Evolutionary conservation across 2,797 vertebrate species (phyloP).

Genomic region (Myiotriccus ornatus): DNA sequence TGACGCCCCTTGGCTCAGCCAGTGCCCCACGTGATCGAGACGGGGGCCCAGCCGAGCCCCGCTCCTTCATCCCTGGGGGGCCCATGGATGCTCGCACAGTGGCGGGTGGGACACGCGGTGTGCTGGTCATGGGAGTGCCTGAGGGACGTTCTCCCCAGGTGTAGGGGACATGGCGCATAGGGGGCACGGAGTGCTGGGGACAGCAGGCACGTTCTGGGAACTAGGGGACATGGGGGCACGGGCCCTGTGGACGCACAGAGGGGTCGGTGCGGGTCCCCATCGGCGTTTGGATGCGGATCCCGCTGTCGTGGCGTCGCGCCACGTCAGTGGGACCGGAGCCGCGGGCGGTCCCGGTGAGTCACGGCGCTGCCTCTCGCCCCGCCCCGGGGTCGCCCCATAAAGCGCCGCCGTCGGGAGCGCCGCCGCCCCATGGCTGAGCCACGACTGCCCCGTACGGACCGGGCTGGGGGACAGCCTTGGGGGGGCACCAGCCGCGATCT

Average conservation of each 20-base stretch:
- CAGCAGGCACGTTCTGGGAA: not conserved
- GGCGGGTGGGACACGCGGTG: accelerated
- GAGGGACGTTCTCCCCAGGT: not conserved
- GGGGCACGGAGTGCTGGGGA: not conserved
- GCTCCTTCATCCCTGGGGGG: not conserved
- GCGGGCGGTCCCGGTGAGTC: not conserved
- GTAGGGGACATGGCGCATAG: not conserved
- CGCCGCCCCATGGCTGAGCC: not conserved
- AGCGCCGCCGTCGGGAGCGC: not conserved
- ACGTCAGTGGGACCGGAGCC: not conserved
- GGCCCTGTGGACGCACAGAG: too few relatives aligned
- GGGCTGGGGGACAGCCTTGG: not conserved
- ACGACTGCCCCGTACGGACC: not conserved
- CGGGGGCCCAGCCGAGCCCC: not conserved
- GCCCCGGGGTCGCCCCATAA: not conserved
- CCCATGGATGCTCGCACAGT: not conserved
- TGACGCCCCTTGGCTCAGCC: not conserved
- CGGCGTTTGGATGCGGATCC: too few relatives aligned
- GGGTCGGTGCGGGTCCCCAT: not conserved
- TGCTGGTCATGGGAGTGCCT: too few relatives aligned
- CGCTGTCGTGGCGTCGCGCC: not conserved
- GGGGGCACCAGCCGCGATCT: too few relatives aligned
- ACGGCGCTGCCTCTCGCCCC: not conserved
- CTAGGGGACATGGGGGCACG: not conserved
- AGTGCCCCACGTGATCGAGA: too few relatives aligned